Evolutionary conservation across 2,113 vertebrate species (phyloP).

Genomic region (Nannospalax galili): DNA sequence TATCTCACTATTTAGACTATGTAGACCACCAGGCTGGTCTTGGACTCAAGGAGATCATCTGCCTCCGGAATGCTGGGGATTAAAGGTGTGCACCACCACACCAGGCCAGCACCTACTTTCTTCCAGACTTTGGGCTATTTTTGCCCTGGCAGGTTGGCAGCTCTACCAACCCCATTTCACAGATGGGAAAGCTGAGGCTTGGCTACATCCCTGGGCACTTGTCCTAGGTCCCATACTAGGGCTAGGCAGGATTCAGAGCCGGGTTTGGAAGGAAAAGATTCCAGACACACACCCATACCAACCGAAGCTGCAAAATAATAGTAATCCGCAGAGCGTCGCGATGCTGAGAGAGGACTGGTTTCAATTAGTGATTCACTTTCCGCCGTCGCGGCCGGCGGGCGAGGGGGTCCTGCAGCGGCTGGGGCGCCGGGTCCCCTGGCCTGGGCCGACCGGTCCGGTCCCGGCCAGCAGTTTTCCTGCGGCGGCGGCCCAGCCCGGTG

Average conservation of each 20-base stretch:
- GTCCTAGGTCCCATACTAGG: background rate
- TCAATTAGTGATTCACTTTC: slow-evolving; percentile 85
- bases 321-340: slow-evolving; percentile 58
- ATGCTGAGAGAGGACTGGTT: slow-evolving; percentile 81
- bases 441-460: slow-evolving; percentile 15
- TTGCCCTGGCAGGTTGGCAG: background rate
- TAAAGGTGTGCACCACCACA: no score
- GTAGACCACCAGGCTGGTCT: no score
- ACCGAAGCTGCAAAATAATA: slow-evolving; percentile 77
- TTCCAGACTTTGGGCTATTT: background rate
- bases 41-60: no score
- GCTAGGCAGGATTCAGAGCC: background rate
- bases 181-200: background rate
- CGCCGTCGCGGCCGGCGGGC: slow-evolving; percentile 47
- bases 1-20: no score
- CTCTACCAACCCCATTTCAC: background rate
- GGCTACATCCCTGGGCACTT: background rate
- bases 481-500: slow-evolving; percentile 69
- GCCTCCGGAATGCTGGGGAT: no score
- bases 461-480: slow-evolving; percentile 72
- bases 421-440: background rate
- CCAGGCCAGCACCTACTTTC: no score
- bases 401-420: slow-evolving; percentile 10
- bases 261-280: slow-evolving; percentile 70
- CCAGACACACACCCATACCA: slow-evolving; percentile 73